phyloP scores from a whole-genome alignment of 2,888 invertebrate species.

The Fragum sueziense region DNA sequence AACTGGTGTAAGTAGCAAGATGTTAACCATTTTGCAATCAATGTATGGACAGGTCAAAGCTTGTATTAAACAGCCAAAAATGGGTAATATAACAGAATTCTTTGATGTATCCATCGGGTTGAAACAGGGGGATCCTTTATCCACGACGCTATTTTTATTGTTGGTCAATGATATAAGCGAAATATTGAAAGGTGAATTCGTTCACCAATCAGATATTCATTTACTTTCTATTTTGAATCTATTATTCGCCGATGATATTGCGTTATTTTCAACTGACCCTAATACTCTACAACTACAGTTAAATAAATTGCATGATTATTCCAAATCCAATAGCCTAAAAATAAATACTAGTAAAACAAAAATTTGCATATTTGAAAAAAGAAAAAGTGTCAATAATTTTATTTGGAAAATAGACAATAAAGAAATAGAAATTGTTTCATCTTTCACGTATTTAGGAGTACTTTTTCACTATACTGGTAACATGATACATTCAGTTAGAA shows the following conservation, averaged over 20 bases:
- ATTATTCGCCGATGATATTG: constrained; percentile 35
- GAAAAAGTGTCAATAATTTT: too few relatives aligned
- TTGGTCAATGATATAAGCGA: constrained; percentile 35
- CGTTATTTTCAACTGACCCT: constrained; percentile 22
- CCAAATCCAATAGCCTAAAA: too few relatives aligned
- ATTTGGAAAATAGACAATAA: too few relatives aligned
- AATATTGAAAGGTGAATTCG: constrained; percentile 1
- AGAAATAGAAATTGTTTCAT: too few relatives aligned
- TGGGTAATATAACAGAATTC: not conserved
- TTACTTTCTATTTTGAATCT: constrained; percentile 20
- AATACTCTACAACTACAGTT: constrained; percentile 15
- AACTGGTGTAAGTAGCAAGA: constrained; percentile 10
- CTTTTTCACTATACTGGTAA: too few relatives aligned
- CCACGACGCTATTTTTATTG: constrained; percentile 29
- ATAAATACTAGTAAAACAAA: too few relatives aligned
- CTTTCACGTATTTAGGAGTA: too few relatives aligned
- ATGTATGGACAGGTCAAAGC: too few relatives aligned
- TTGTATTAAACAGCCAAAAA: not conserved
- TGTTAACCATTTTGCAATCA: not conserved
- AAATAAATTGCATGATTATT: too few relatives aligned
- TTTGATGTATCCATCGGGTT: constrained; percentile 26
- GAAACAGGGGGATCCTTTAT: constrained; percentile 35
- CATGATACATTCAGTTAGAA: too few relatives aligned
- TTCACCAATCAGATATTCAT: constrained; percentile 26
- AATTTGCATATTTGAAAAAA: too few relatives aligned